phyloP scores from a whole-genome alignment of 2,113 vertebrate species.

The Salminus brasiliensis region DNA sequence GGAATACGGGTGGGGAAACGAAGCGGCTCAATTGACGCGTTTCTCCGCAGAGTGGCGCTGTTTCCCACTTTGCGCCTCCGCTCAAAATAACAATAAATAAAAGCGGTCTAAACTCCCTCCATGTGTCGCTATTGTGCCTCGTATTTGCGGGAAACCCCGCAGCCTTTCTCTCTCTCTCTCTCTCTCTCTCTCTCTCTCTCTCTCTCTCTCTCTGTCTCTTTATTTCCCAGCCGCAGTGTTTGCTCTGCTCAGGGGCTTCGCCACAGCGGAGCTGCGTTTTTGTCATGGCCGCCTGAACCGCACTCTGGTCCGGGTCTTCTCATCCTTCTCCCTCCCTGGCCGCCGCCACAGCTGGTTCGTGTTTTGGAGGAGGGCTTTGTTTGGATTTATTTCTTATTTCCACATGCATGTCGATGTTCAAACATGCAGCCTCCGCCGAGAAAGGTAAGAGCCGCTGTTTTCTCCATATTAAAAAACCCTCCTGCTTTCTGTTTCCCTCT shows the following conservation, averaged over 20 bases:
- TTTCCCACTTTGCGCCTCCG: not conserved
- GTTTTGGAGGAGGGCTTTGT: constrained; percentile 60
- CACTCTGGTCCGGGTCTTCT: constrained; percentile 58
- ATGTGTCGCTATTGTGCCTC: constrained; percentile 50
- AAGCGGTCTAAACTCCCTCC: not conserved
- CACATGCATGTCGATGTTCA: constrained; percentile 81
- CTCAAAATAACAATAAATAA: not conserved
- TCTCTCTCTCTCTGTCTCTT: constrained; percentile 36
- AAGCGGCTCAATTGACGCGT: not conserved
- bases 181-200: not conserved
- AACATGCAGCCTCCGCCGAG: constrained; percentile 97
- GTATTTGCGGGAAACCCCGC: constrained; percentile 37
- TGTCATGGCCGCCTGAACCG: constrained; percentile 78
- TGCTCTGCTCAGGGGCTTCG: constrained; percentile 56
- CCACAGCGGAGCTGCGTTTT: constrained; percentile 52
- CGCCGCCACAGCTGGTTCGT: constrained; percentile 18
- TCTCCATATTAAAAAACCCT: too few species aligned
- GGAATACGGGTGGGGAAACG: not conserved
- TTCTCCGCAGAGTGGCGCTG: not conserved
- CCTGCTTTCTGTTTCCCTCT: too few species aligned
- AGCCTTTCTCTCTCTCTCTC: constrained; percentile 7
- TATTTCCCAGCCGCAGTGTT: constrained; percentile 61
- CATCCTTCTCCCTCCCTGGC: constrained; percentile 60
- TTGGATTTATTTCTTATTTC: constrained; percentile 67
- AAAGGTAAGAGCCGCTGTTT: constrained; percentile 80